A percentile compares a stretch with the other conserved stretches of the same genome.
Evolutionary conservation across 2,888 invertebrate genomes (phyloP).

Genomic region (Melinaea menophilus): DNA sequence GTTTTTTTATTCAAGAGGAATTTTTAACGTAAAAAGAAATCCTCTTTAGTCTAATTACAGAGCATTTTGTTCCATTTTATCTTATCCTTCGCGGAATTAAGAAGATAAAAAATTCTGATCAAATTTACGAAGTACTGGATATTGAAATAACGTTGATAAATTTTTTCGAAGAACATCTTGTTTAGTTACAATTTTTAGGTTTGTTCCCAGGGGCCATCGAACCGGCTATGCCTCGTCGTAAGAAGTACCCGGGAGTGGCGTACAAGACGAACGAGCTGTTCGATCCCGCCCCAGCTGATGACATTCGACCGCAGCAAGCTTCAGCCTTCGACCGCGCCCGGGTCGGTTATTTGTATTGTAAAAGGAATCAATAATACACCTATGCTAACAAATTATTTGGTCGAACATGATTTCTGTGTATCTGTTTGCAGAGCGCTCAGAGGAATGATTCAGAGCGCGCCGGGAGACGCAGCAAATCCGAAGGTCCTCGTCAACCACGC

Average conservation of each 20-base stretch:
- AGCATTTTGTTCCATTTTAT: too few species aligned
- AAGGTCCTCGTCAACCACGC: conserved; percentile 80
- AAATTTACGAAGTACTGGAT: too few species aligned
- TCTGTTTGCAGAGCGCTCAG: conserved; percentile 80
- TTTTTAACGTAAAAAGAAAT: too few species aligned
- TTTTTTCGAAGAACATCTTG: background rate
- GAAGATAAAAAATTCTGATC: too few species aligned
- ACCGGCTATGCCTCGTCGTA: conserved; percentile 90
- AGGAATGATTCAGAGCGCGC: conserved; percentile 79
- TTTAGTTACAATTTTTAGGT: background rate
- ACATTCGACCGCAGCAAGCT: conserved; percentile 76
- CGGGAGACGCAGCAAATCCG: conserved; percentile 87
- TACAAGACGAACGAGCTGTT: conserved; percentile 92
- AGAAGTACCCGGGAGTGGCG: conserved; percentile 92
- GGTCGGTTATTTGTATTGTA: conserved; percentile 63
- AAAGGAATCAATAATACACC: background rate
- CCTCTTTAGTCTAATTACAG: too few species aligned
- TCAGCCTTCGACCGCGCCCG: conserved; percentile 81
- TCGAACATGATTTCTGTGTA: background rate
- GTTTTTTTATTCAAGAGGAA: too few species aligned
- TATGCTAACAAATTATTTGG: background rate
- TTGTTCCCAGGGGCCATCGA: conserved; percentile 77
- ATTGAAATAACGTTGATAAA: too few species aligned
- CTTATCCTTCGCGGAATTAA: too few species aligned
- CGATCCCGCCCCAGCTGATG: conserved; percentile 80